Evolutionary conservation across 2,888 invertebrate genomes (phyloP), one percentile per base, ranked within the genome.

Genomic region (Acleris emargana): DNA sequence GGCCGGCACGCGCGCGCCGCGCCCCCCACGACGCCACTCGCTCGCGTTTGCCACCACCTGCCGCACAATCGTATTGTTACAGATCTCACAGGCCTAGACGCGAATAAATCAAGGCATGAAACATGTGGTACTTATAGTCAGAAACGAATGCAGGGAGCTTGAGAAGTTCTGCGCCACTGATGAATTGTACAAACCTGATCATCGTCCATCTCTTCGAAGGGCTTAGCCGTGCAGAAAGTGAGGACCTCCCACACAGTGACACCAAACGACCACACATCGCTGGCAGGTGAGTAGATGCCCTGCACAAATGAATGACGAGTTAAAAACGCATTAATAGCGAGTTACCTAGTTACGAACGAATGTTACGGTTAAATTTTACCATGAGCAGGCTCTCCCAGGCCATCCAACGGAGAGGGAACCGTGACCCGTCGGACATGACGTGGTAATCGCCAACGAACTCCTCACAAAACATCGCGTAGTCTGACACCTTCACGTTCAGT

Each of bases 261-360:
- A 6, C 97, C 98, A 81, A 97, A 98, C 0, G 97, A 96, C 97
- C 98, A 98, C 1, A 97, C 97, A 84, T 98, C 98, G 72, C 97
- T 96, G 77, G 96, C 96, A 28, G 97, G 96, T 58, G 96, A 97
- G 88, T 96, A 97, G 84, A 97, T 96, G 38, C 97, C 97, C 97
- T 98, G 88, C 11, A 83, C 80, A 50, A 68, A 68, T 67, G 20
- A 64, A 64, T 61, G 25, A 11, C 1, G 20, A 16, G 22, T 51
- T 38, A 3, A 22, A 25, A 25, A n/a, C 11, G 13, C 38, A 38
- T 38, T 13, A 13, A 38, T 38, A 38, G 38, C 38, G 4, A 38
- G 9, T 38, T 13, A 38, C 38, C 38, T 4, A 45, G 45, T 45
- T 7, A 17, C n/a, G 45, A 45, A 38, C 13, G 13, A 32, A 7